phyloP scores from a whole-genome alignment of 2,797 vertebrate genomes.

The Tangara arthus region DNA sequence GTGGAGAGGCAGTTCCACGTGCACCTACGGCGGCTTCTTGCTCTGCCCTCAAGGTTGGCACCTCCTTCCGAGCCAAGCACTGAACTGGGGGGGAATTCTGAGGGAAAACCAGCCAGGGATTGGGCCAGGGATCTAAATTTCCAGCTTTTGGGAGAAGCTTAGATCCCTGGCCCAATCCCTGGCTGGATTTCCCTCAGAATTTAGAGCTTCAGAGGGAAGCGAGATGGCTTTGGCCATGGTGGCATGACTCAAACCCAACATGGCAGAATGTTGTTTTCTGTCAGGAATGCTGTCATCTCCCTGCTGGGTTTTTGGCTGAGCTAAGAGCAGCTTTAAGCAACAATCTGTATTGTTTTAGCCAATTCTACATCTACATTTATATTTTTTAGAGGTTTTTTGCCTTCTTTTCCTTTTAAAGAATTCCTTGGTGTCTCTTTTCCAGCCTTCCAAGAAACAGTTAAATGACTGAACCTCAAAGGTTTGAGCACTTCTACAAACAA shows the following conservation, averaged over 20 bases:
- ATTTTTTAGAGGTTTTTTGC: not conserved
- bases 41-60: not conserved
- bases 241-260: not conserved
- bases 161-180: too few relatives aligned
- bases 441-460: conserved; percentile 75
- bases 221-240: not conserved
- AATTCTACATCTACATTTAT: not conserved
- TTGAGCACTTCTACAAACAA: conserved; percentile 76
- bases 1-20: not conserved
- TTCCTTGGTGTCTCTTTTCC: conserved; percentile 44
- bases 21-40: fast-evolving
- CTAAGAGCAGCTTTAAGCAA: not conserved
- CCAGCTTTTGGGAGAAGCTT: not conserved
- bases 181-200: too few relatives aligned
- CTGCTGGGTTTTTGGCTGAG: not conserved
- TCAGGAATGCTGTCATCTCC: not conserved
- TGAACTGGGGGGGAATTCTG: not conserved
- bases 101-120: not conserved
- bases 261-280: fast-evolving
- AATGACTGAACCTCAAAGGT: conserved; percentile 72
- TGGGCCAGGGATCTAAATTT: not conserved
- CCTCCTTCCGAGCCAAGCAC: not conserved
- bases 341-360: not conserved
- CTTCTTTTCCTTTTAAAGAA: not conserved
- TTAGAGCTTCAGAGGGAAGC: too few relatives aligned